Percentiles rank a stretch among this genome's conserved stretches.
These are phyloP conservation scores for Unio pictorum DNA, from an alignment of 2,888 invertebrate species.

Conservation along the genomic window DNA sequence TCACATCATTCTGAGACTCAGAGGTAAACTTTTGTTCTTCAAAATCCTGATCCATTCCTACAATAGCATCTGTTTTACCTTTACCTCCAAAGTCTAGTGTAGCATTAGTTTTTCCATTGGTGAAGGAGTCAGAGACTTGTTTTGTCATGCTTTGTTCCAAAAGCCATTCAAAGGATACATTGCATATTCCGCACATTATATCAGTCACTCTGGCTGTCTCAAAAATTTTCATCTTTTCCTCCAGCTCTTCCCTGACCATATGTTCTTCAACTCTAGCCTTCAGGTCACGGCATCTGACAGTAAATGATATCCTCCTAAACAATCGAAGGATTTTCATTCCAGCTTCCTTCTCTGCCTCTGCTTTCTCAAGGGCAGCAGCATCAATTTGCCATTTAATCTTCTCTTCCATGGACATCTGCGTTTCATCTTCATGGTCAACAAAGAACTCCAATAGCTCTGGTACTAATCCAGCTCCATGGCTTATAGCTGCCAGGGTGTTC, in stretches of 20 bases:
- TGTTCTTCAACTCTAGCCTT: conserved; percentile 17
- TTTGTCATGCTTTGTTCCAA: conserved; percentile 6
- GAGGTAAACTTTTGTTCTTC: too few species aligned
- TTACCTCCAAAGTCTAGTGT: too few species aligned
- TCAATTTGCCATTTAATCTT: conserved; percentile 1
- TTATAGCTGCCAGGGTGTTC: not conserved
- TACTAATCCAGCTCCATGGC: not conserved
- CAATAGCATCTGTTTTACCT: too few species aligned
- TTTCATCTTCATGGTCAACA: not conserved
- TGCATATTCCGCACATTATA: conserved; percentile 42
- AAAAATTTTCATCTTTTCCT: conserved; percentile 24
- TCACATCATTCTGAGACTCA: too few species aligned
- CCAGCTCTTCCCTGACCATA: conserved; percentile 27
- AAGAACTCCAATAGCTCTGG: too few species aligned
- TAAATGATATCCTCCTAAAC: not conserved
- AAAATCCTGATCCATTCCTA: too few species aligned
- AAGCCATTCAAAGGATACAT: conserved; percentile 20
- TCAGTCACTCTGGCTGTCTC: conserved; percentile 23
- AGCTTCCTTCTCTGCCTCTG: too few species aligned
- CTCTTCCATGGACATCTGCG: not conserved
- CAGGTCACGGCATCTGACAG: conserved; percentile 5
- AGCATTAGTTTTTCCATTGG: not conserved
- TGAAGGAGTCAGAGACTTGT: not conserved
- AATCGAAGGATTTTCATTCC: not conserved
- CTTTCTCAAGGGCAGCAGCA: too few species aligned